phyloP scores from a whole-genome alignment of 2,797 vertebrate species.

The Gallinago stenura region DNA sequence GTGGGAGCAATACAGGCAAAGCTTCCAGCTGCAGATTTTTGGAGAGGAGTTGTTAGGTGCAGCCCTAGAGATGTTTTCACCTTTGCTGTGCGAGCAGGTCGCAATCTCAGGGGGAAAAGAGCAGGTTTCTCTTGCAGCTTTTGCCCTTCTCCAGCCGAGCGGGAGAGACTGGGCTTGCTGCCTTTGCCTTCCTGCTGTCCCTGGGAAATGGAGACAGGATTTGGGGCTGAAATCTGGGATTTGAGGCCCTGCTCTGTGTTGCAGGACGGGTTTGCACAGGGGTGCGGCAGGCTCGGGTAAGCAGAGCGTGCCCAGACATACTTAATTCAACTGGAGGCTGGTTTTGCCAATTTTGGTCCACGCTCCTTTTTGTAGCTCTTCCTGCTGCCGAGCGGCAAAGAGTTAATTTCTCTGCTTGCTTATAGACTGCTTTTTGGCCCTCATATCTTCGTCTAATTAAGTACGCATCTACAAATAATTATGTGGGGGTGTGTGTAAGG shows the following conservation, averaged over 20 bases:
- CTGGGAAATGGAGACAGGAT: not conserved
- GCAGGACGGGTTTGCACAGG: not conserved
- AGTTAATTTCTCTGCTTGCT: conserved; percentile 25
- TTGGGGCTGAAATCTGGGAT: conserved; percentile 34
- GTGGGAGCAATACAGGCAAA: not conserved
- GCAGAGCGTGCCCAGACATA: not conserved
- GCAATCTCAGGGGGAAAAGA: not conserved
- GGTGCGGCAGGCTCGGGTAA: not conserved
- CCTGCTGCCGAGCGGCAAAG: not conserved
- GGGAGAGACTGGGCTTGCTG: not conserved
- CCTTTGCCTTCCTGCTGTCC: not conserved
- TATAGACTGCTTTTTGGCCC: not conserved
- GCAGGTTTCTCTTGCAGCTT: not conserved
- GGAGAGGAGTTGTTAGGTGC: not conserved
- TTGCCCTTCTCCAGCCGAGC: rapidly evolving
- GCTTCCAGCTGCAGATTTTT: not conserved
- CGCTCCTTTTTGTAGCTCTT: not conserved
- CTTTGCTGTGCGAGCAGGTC: not conserved
- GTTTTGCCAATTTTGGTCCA: not conserved
- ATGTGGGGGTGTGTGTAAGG: not conserved
- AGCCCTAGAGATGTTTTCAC: not conserved
- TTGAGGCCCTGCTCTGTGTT: not conserved
- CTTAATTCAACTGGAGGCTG: not conserved
- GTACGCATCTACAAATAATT: conserved; percentile 33
- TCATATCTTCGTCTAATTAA: conserved; percentile 22